These are phyloP conservation scores for Drosophila athabasca DNA, from an alignment of 1,140 invertebrate genomes.

Conservation along the genomic window DNA sequence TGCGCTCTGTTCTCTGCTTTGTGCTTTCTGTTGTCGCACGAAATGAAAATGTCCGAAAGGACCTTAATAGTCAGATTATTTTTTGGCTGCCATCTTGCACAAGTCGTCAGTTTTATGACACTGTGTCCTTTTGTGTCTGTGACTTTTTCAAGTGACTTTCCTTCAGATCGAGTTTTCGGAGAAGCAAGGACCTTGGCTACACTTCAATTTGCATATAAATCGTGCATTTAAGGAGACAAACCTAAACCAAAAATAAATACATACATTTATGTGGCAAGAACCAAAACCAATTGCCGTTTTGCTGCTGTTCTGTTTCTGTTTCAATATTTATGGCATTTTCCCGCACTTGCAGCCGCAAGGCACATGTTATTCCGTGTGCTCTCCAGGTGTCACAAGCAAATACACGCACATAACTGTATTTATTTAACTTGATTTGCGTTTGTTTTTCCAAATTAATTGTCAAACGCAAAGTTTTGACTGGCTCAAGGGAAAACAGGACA, in stretches of 20 bases:
- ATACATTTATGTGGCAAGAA: too few relatives aligned
- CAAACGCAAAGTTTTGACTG: conserved; percentile 10
- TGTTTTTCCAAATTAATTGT: conserved; percentile 50
- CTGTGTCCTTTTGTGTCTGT: conserved; percentile 19
- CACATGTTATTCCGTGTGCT: not conserved
- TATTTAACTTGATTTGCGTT: conserved; percentile 46
- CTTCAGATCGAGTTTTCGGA: conserved; percentile 10
- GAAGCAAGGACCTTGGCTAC: conserved; percentile 8
- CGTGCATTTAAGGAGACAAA: conserved; percentile 15
- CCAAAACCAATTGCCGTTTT: conserved; percentile 47
- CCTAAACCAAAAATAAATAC: conserved; percentile 2
- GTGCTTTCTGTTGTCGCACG: conserved; percentile 1
- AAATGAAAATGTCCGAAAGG: conserved; percentile 44
- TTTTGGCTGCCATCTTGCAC: conserved; percentile 40
- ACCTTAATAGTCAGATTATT: conserved; percentile 53
- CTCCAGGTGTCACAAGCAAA: conserved; percentile 33
- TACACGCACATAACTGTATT: conserved; percentile 28
- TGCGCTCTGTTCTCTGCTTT: not conserved
- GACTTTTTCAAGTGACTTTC: conserved; percentile 24
- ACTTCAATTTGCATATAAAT: conserved; percentile 56
- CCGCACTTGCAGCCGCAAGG: not conserved
- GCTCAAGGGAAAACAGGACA: not conserved
- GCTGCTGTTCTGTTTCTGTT: conserved; percentile 16
- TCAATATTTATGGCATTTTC: conserved; percentile 41
- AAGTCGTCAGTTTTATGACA: conserved; percentile 45